Evolutionary conservation across 2,888 invertebrate genomes (phyloP).

Genomic region (Rhagonycha fulva): DNA sequence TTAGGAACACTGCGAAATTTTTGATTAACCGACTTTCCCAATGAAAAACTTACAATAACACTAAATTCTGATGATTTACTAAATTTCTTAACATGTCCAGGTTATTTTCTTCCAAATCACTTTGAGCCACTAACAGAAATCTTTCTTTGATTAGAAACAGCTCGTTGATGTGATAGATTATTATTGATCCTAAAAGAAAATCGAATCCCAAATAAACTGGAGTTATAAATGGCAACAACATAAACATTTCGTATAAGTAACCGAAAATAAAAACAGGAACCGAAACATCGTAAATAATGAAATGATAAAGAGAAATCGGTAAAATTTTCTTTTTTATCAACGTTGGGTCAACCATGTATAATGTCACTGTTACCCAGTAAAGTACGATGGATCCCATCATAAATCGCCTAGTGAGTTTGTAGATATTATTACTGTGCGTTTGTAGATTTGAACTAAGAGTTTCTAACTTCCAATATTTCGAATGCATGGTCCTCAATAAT

Average conservation of each 20-base stretch:
- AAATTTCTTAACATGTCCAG: background rate
- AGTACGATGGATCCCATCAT: background rate
- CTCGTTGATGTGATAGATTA: background rate
- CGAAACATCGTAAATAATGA: background rate
- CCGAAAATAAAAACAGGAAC: background rate
- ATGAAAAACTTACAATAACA: background rate
- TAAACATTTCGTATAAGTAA: background rate
- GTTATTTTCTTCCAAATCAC: background rate
- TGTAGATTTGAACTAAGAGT: background rate
- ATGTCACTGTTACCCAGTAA: background rate
- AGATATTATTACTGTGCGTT: background rate
- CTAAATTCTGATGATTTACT: background rate
- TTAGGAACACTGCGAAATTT: too few species aligned
- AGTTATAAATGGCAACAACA: background rate
- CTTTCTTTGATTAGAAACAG: background rate
- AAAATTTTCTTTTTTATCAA: background rate
- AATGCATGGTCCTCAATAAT: background rate
- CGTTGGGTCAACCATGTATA: background rate
- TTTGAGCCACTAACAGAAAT: background rate
- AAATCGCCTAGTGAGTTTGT: background rate
- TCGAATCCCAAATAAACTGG: background rate
- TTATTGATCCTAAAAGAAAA: background rate
- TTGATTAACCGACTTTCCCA: too few species aligned
- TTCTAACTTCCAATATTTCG: background rate
- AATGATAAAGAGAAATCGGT: background rate